phyloP scores from a whole-genome alignment of 2,797 vertebrate genomes.

The Acestrorhynchus altus region DNA sequence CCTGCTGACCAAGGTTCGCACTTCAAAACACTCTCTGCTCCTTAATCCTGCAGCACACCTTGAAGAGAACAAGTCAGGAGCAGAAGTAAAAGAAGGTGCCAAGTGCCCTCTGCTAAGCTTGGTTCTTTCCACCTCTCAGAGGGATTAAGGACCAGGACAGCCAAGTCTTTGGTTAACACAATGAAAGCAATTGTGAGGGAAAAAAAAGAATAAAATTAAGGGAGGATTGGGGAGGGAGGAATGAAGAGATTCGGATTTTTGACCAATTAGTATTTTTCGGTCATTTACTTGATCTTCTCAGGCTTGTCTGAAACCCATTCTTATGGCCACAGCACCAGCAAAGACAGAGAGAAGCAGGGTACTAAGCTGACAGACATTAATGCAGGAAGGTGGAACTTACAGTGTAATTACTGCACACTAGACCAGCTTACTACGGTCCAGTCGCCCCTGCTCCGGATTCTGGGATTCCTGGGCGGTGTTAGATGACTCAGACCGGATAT shows the following conservation, averaged over 20 bases:
- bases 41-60: constrained; percentile 60
- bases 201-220: constrained; percentile 51
- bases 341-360: constrained; percentile 20
- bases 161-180: constrained; percentile 37
- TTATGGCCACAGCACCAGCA: constrained; percentile 54
- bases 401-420: constrained; percentile 62
- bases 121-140: constrained; percentile 1
- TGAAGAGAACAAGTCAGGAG: constrained; percentile 31
- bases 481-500: constrained; percentile 77
- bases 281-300: constrained; percentile 61
- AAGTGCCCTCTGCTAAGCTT: constrained; percentile 50
- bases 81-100: constrained; percentile 42
- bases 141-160: constrained; percentile 36
- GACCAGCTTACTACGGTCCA: constrained; percentile 61
- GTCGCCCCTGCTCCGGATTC: constrained; percentile 69
- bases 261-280: constrained; percentile 52
- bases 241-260: constrained; percentile 38
- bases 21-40: constrained; percentile 22
- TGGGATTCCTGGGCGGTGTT: constrained; percentile 65
- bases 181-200: constrained; percentile 52
- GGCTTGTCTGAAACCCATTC: constrained; percentile 61
- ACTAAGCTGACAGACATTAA: constrained; percentile 54
- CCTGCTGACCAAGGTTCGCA: constrained; percentile 4
- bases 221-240: constrained; percentile 16
- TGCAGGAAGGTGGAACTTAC: constrained; percentile 56